These are phyloP conservation scores for Cebus imitator DNA, from an alignment of 2,113 vertebrate species.

Conservation along the genomic window DNA sequence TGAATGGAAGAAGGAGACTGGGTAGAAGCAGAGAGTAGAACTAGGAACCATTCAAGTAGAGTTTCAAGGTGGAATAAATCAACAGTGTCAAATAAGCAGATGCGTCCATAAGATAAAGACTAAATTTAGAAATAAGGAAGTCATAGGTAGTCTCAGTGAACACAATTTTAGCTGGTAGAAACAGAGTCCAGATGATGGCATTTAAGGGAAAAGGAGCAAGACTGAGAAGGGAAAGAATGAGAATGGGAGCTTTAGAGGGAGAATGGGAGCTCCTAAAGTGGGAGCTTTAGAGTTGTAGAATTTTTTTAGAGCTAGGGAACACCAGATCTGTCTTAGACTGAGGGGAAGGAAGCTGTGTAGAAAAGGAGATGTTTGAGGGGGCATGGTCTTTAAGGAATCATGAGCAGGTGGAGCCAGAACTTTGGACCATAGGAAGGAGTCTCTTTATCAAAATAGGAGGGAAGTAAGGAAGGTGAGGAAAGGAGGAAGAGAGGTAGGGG, in stretches of 20 bases:
- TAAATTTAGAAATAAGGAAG: constrained; percentile 42
- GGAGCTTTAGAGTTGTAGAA: not conserved
- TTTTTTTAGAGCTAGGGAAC: not conserved
- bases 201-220: not conserved
- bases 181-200: not conserved
- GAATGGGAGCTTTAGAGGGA: not conserved
- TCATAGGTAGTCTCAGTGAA: constrained; percentile 4
- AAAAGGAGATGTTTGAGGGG: not conserved
- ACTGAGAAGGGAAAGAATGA: not conserved
- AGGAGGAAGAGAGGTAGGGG: not conserved
- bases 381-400: not conserved
- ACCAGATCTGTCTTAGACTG: not conserved
- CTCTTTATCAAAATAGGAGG: constrained; percentile 5
- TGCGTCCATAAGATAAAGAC: not conserved
- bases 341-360: not conserved
- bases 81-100: constrained; percentile 14
- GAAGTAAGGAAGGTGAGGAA: not conserved
- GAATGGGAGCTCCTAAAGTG: not conserved
- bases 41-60: not conserved
- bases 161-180: constrained; percentile 19
- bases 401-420: not conserved
- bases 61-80: constrained; percentile 12
- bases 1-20: not conserved
- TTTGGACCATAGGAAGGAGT: not conserved
- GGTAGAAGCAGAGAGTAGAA: not conserved